Percentiles rank a stretch among this genome's conserved stretches.
Conservation (phyloP, 2,113 vertebrate genomes). For the Podarcis muralis region DNA sequence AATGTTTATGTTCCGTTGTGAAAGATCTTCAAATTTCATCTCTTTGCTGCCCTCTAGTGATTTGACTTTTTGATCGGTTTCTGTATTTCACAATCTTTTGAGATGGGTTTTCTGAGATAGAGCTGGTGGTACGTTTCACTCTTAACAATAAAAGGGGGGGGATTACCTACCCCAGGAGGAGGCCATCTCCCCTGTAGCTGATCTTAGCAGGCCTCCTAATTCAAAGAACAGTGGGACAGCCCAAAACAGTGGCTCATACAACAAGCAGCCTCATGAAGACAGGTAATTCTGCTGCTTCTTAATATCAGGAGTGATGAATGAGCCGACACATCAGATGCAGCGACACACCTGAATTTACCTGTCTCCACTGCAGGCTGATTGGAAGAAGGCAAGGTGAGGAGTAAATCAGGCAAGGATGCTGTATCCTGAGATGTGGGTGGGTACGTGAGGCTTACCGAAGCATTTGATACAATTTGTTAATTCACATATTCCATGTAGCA, state of each 20-base stretch:
- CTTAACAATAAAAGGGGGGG: not conserved
- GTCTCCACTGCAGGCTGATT: not conserved
- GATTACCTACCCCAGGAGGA: not conserved
- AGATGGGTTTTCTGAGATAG: not conserved
- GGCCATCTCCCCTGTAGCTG: not conserved
- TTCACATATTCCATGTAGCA: not conserved
- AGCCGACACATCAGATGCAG: not conserved
- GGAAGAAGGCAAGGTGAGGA: not conserved
- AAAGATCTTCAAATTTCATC: fast-evolving
- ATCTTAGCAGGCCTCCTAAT: not conserved
- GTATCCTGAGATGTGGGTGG: not conserved
- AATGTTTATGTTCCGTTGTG: fast-evolving
- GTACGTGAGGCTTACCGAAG: not conserved
- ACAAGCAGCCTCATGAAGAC: not conserved
- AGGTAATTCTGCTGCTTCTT: no score
- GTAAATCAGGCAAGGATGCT: not conserved
- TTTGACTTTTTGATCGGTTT: not conserved
- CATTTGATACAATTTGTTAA: not conserved
- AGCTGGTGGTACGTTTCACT: not conserved
- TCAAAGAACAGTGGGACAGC: not conserved
- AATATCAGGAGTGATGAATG: not conserved
- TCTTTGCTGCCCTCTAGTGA: not conserved
- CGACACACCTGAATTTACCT: not conserved
- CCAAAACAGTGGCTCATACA: not conserved
- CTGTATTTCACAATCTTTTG: not conserved